These are phyloP conservation scores for Cotesia vestalis DNA, from an alignment of 1,140 invertebrate species.

Conservation along the genomic window DNA sequence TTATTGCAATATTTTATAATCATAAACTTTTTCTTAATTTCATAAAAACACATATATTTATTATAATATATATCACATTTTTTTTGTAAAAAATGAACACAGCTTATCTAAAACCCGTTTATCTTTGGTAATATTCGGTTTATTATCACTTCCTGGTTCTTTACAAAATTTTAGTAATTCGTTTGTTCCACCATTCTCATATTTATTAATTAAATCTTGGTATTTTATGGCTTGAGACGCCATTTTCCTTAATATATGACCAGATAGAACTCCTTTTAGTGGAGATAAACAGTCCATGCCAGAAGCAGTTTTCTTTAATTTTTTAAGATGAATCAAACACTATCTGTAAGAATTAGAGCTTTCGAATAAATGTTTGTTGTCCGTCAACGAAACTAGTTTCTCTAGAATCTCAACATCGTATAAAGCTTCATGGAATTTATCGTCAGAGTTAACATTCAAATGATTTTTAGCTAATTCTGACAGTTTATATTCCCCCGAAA, in stretches of 20 bases:
- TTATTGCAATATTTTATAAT: neutral
- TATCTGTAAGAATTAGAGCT: constrained; percentile 24
- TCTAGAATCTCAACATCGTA: constrained; percentile 42
- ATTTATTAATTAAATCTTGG: constrained; percentile 29
- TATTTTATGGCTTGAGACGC: constrained; percentile 27
- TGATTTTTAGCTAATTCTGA: constrained; percentile 31
- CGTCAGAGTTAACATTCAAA: constrained; percentile 24
- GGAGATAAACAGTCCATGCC: constrained; percentile 5
- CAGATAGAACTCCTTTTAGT: constrained; percentile 34
- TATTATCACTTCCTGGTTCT: neutral
- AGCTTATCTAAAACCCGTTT: constrained; percentile 32
- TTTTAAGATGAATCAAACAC: constrained; percentile 14
- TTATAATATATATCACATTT: neutral
- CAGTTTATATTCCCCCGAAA: constrained; percentile 27
- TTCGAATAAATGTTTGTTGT: constrained; percentile 24
- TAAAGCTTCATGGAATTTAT: constrained; percentile 38
- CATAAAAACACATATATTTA: neutral
- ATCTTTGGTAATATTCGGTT: constrained; percentile 35
- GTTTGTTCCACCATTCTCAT: constrained; percentile 23
- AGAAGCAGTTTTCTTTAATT: constrained; percentile 10
- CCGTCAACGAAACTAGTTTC: constrained; percentile 31
- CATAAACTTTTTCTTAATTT: too few species aligned
- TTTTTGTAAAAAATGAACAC: neutral
- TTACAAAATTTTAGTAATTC: constrained; percentile 30
- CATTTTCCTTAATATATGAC: constrained; percentile 37